These are phyloP conservation scores for Acrocephalus arundinaceus DNA, from an alignment of 2,113 vertebrate species.

Conservation along the genomic window DNA sequence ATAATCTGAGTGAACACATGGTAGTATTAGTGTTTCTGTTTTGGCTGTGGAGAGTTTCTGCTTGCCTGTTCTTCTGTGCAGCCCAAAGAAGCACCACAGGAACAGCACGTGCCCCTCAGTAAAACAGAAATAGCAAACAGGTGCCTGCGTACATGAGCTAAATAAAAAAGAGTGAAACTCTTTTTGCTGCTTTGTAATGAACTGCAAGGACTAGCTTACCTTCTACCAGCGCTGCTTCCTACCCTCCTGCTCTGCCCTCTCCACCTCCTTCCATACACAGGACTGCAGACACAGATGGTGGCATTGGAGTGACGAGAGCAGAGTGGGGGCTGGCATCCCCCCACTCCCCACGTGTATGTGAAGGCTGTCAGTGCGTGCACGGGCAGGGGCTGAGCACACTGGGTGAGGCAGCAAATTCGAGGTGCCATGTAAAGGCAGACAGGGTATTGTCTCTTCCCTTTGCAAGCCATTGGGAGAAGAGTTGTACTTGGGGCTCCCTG, in stretches of 20 bases:
- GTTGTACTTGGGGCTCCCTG: not conserved
- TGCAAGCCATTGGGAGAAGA: not conserved
- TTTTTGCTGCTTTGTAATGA: not conserved
- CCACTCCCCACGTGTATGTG: accelerated
- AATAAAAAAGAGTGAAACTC: not conserved
- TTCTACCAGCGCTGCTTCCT: not conserved
- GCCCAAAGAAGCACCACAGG: not conserved
- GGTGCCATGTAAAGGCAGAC: not conserved
- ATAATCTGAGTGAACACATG: not conserved
- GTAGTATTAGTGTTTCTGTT: not conserved
- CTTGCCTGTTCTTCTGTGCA: not conserved
- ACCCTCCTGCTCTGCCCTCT: not conserved
- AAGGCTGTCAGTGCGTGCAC: accelerated
- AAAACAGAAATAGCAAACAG: not conserved
- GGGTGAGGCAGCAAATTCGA: not conserved
- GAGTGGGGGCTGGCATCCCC: accelerated
- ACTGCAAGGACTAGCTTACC: not conserved
- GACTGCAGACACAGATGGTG: not conserved
- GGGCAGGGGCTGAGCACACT: not conserved
- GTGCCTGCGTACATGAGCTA: accelerated
- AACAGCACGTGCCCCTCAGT: accelerated
- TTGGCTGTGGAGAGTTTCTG: not conserved
- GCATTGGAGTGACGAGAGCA: not conserved
- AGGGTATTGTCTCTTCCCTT: not conserved
- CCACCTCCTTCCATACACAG: accelerated